Conservation (phyloP, 2,113 vertebrate genomes). For the Hippotragus niger region DNA sequence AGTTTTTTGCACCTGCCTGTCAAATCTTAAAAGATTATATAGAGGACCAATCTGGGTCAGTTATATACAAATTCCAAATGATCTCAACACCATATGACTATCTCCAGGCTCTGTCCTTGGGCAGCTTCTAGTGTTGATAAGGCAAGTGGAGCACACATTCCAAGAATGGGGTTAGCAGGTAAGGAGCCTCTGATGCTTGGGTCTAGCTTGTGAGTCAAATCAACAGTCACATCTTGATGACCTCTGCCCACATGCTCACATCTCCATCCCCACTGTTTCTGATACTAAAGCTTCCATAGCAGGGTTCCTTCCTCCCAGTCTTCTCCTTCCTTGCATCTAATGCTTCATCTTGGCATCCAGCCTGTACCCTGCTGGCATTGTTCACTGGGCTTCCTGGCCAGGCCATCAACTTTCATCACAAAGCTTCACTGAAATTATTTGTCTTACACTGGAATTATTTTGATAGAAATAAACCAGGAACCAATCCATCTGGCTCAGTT, state of each 20-base stretch:
- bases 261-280: neutral
- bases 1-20: neutral
- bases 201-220: neutral
- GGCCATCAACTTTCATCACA: constrained; percentile 10
- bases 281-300: neutral
- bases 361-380: neutral
- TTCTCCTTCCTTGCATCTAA: neutral
- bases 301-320: neutral
- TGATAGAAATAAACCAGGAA: neutral
- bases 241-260: neutral
- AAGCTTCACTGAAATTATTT: neutral
- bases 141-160: neutral
- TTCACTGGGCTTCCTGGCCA: neutral
- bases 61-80: neutral
- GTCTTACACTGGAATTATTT: neutral
- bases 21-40: neutral
- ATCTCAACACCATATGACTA: no score
- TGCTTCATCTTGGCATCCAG: neutral
- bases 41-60: neutral
- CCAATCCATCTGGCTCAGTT: neutral
- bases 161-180: neutral
- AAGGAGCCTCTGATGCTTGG: neutral
- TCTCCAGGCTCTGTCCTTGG: neutral
- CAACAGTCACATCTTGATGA: neutral
- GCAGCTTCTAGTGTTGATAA: neutral